Conservation (phyloP, 2,888 invertebrate genomes). For the Eumacrocentrus americanus region DNA sequence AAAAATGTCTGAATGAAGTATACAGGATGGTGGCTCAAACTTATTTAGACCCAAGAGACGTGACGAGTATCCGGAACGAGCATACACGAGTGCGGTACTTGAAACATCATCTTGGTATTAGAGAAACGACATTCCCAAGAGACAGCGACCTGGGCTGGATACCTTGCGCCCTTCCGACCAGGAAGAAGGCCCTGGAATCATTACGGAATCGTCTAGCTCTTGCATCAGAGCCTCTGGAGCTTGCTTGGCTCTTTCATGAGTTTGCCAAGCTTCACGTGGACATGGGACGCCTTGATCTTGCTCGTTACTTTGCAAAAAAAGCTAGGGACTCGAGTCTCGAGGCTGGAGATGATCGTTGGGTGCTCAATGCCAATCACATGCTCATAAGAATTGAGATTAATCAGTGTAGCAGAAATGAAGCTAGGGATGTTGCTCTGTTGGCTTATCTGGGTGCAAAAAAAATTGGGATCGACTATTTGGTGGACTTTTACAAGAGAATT, state of each 20-base stretch:
- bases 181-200: constrained; percentile 33
- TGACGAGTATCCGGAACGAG: constrained; percentile 39
- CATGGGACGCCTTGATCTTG: constrained; percentile 59
- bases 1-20: constrained; percentile 56
- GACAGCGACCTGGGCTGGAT: constrained; percentile 52
- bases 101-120: constrained; percentile 49
- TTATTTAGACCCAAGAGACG: constrained; percentile 60
- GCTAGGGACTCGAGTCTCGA: constrained; percentile 50
- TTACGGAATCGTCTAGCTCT: constrained; percentile 48
- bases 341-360: constrained; percentile 57
- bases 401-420: constrained; percentile 63
- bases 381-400: constrained; percentile 60
- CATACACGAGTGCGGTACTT: constrained; percentile 38
- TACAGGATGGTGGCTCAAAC: constrained; percentile 60
- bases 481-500: constrained; percentile 52
- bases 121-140: constrained; percentile 42
- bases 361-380: constrained; percentile 60
- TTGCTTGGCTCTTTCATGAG: constrained; percentile 63
- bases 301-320: constrained; percentile 55
- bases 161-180: constrained; percentile 12
- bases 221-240: constrained; percentile 57
- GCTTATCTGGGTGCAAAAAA: constrained; percentile 51
- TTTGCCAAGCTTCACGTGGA: constrained; percentile 59
- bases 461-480: constrained; percentile 53
- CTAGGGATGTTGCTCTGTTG: constrained; percentile 53